Conservation (phyloP, 2,888 invertebrate species). For the Drosophila mimetica region DNA sequence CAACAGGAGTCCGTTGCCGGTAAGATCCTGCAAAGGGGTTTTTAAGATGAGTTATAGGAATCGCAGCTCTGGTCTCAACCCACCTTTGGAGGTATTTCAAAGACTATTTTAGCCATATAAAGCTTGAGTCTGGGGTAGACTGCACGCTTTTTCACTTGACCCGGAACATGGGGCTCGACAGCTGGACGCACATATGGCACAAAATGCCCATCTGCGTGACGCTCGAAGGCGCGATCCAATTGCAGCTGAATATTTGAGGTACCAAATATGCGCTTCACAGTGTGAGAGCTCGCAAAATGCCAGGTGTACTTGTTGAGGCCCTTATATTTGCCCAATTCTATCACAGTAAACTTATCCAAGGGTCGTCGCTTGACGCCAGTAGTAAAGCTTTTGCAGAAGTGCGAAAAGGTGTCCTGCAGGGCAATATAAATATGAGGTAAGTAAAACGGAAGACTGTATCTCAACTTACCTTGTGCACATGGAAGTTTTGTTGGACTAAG, state of each 20-base stretch:
- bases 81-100: conserved; percentile 48
- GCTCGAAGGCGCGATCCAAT: conserved; percentile 72
- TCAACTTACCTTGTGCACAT: conserved; percentile 87
- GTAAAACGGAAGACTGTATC: too few species aligned
- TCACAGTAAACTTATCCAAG: conserved; percentile 87
- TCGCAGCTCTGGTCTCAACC: background rate
- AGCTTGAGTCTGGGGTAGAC: conserved; percentile 73
- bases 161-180: background rate
- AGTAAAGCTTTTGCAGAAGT: conserved; percentile 89
- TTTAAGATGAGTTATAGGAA: background rate
- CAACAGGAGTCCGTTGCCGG: conserved; percentile 89
- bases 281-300: conserved; percentile 89
- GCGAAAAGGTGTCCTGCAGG: conserved; percentile 88
- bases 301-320: conserved; percentile 89
- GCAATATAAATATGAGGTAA: too few species aligned
- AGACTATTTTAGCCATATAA: conserved; percentile 75
- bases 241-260: conserved; percentile 81
- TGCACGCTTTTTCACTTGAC: conserved; percentile 58
- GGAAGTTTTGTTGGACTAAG: conserved; percentile 87
- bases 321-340: conserved; percentile 88
- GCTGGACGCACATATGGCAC: conserved; percentile 62
- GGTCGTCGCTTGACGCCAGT: conserved; percentile 87
- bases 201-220: conserved; percentile 60
- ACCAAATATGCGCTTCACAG: conserved; percentile 90
- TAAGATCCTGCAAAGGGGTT: conserved; percentile 24